Conservation (phyloP, 2,888 invertebrate species). For the Lasioglossum villosulum region DNA sequence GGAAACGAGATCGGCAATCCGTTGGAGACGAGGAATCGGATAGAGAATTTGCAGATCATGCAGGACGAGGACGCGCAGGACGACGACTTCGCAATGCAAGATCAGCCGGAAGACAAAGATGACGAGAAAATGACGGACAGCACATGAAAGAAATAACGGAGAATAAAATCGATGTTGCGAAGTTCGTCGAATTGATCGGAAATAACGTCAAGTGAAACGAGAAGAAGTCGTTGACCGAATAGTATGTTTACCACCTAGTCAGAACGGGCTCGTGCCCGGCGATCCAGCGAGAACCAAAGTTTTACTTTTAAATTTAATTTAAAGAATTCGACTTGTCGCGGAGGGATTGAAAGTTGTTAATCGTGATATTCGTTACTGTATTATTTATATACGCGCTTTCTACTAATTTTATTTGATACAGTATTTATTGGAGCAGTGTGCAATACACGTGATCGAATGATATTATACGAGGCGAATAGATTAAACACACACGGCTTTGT, state of each 20-base stretch:
- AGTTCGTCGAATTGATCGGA: neutral
- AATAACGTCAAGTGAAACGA: neutral
- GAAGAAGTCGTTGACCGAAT: neutral
- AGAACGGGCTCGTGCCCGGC: slow-evolving; percentile 11
- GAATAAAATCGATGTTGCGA: neutral
- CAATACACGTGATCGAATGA: slow-evolving; percentile 63
- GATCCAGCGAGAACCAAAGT: slow-evolving; percentile 53
- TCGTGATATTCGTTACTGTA: slow-evolving; percentile 48
- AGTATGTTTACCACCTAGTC: slow-evolving; percentile 54
- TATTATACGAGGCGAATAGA: slow-evolving; percentile 49
- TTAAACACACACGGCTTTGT: slow-evolving; percentile 26
- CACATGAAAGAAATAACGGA: neutral
- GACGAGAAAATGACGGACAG: slow-evolving; percentile 40
- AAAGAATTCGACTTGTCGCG: slow-evolving; percentile 8
- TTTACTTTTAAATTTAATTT: slow-evolving; percentile 18
- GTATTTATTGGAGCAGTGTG: slow-evolving; percentile 55
- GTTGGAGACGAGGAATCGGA: slow-evolving; percentile 22
- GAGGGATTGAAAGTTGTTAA: neutral
- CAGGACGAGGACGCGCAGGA: slow-evolving; percentile 25
- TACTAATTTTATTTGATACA: slow-evolving; percentile 46
- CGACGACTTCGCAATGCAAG: slow-evolving; percentile 42
- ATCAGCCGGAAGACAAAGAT: slow-evolving; percentile 20
- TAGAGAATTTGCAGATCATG: slow-evolving; percentile 35
- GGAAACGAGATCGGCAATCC: slow-evolving; percentile 57
- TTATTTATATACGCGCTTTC: slow-evolving; percentile 44